Evolutionary conservation across 2,797 vertebrate genomes (phyloP).

Genomic region (Enteromius trimaculatus): DNA sequence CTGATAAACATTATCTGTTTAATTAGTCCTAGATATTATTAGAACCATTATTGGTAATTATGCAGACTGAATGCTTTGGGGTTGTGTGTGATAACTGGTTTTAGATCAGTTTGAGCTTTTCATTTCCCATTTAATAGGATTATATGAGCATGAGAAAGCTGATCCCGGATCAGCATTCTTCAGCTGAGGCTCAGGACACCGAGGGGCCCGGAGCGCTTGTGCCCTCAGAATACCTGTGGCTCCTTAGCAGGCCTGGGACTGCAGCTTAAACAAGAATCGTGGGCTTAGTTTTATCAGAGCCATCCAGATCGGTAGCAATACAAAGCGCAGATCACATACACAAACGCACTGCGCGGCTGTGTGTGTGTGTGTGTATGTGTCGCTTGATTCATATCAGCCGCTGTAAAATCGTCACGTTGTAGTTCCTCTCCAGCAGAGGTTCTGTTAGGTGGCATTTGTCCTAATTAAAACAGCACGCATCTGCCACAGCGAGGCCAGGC

Average conservation of each 20-base stretch:
- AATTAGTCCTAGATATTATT: constrained; percentile 28
- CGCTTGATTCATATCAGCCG: constrained; percentile 7
- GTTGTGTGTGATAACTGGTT: constrained; percentile 11
- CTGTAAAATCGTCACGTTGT: constrained; percentile 5
- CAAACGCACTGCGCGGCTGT: neutral
- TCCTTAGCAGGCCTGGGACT: constrained; percentile 34
- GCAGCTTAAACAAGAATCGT: constrained; percentile 29
- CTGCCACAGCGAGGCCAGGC: constrained; percentile 22
- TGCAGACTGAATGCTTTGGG: neutral
- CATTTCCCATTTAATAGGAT: constrained; percentile 33
- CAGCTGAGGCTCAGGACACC: constrained; percentile 7
- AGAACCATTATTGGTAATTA: neutral
- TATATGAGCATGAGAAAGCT: constrained; percentile 21
- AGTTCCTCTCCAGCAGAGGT: constrained; percentile 18
- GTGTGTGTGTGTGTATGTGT: neutral
- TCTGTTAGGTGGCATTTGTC: constrained; percentile 31
- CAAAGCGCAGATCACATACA: constrained; percentile 22
- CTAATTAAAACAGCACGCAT: constrained; percentile 39
- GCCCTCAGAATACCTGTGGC: constrained; percentile 21
- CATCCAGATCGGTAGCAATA: constrained; percentile 39
- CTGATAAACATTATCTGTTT: constrained; percentile 15
- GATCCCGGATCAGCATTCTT: constrained; percentile 41
- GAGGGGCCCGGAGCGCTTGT: neutral
- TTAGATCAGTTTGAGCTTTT: constrained; percentile 22
- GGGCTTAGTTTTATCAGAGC: constrained; percentile 41